These are phyloP conservation scores for Dilophus febrilis DNA, from an alignment of 2,888 invertebrate species.

Conservation along the genomic window DNA sequence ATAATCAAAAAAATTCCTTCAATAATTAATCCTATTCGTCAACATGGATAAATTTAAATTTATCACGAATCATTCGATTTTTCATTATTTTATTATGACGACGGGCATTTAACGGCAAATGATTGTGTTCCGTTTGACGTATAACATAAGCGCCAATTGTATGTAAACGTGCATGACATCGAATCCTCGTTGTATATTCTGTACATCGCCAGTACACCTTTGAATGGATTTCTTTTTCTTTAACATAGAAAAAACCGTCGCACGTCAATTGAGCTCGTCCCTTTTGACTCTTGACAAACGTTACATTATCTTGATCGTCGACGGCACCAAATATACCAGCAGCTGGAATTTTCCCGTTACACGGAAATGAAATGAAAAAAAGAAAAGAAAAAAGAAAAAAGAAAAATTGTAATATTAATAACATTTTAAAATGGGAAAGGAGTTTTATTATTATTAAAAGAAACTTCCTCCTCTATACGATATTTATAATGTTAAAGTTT, in stretches of 20 bases:
- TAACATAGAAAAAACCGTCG: constrained; percentile 23
- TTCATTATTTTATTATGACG: not conserved
- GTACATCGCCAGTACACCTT: constrained; percentile 30
- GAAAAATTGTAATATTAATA: not conserved
- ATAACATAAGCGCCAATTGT: constrained; percentile 20
- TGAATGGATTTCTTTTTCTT: constrained; percentile 22
- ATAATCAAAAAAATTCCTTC: too few relatives aligned
- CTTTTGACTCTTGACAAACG: constrained; percentile 21
- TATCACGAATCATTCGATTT: not conserved
- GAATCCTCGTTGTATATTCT: constrained; percentile 20
- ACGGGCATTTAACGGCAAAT: constrained; percentile 10
- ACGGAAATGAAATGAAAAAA: not conserved
- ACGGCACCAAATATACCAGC: too few relatives aligned
- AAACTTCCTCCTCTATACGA: too few relatives aligned
- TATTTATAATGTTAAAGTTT: too few relatives aligned
- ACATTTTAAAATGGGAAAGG: too few relatives aligned
- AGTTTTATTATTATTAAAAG: too few relatives aligned
- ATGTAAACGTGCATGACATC: constrained; percentile 26
- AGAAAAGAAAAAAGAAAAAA: constrained; percentile 1
- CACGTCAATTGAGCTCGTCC: constrained; percentile 21
- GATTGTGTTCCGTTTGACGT: constrained; percentile 22
- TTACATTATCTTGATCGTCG: too few relatives aligned
- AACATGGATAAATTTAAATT: constrained; percentile 1
- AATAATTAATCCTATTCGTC: too few relatives aligned
- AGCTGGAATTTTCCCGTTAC: not conserved